Evolutionary conservation across 2,797 vertebrate genomes (phyloP).

Genomic region (Alcedo atthis): DNA sequence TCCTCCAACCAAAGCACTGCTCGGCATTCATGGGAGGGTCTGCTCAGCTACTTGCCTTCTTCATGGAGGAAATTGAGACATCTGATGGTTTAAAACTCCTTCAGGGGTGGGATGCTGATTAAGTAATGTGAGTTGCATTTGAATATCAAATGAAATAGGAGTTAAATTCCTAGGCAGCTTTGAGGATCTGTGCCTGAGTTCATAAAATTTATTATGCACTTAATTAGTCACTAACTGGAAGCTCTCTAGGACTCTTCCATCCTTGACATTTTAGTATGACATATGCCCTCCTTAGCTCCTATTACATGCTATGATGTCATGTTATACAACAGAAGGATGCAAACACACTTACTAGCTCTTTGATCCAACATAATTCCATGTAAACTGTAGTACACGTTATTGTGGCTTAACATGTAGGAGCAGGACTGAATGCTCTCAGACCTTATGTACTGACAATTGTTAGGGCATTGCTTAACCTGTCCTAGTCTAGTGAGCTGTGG

Average conservation of each 20-base stretch:
- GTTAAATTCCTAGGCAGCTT: conserved; percentile 33
- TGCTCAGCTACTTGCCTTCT: background rate
- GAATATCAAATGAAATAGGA: conserved; percentile 31
- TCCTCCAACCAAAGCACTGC: background rate
- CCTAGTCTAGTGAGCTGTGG: background rate
- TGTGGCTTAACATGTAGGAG: background rate
- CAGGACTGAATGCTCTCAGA: background rate
- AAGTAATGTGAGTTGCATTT: conserved; percentile 26
- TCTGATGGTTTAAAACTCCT: conserved; percentile 34
- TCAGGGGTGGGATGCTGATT: conserved; percentile 12
- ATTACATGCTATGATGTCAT: background rate
- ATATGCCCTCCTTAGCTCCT: background rate
- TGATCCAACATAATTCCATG: background rate
- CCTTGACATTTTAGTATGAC: background rate
- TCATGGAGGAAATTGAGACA: conserved; percentile 8
- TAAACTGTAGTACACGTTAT: background rate
- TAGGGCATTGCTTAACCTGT: background rate
- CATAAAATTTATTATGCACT: background rate
- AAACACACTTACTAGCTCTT: background rate
- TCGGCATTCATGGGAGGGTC: background rate
- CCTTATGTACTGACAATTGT: background rate
- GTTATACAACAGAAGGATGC: background rate
- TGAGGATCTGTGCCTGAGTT: conserved; percentile 18
- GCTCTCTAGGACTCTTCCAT: background rate
- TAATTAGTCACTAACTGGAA: conserved; percentile 31